Evolutionary conservation across 2,113 vertebrate genomes (phyloP), one percentile per base, ranked within the genome.

Genomic region (Ophiodon elongatus): DNA sequence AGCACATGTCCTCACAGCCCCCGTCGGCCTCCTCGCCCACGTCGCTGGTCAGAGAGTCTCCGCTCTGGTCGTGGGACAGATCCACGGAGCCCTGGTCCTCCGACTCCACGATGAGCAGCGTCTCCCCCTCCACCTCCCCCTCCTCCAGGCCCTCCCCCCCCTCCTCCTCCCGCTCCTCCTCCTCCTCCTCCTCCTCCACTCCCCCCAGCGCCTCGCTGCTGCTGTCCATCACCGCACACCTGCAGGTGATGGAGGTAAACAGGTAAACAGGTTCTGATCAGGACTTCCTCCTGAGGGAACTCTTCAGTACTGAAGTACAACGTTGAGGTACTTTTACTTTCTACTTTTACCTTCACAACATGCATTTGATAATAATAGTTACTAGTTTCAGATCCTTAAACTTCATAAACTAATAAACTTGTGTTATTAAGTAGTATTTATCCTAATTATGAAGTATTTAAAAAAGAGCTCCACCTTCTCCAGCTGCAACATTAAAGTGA

Each of bases 51-150:
- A 99, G 93, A 0, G 98, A 99, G 93, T 99, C 98, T 0, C 98
- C 98, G 0, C 98, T 99, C 86, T 99, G 98, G 92, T 99, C 98
- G 0, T 99, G 98, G 0, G 98, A 99, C 37, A 99, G 95, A 86
- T 99, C 98, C 83, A 98, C 97, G 0, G 98, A 99, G 0, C 96
- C 97, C 94, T 98, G 98, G 84, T 99, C 98, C 91, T 99, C 98
- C 0, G 97, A 98, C 80, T 99, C 98, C 0, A 99, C 98, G 0
- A 99, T 98, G 25, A 99, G 92, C 21, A 99, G 96, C 0, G 98
- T 99, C 90, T 99, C 98, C 0, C 98, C 98, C 91, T 99, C 98
- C 90, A 99, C 98, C 89, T 99, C 98, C 0, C 98, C 98, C 76
- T 99, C 98, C 88, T 99, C 98, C 95, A 99, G 92, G 0, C 98